Percentiles rank a stretch among this genome's conserved stretches.
phyloP scores from a whole-genome alignment of 2,888 invertebrate genomes.

The Ormyrus rosae region DNA sequence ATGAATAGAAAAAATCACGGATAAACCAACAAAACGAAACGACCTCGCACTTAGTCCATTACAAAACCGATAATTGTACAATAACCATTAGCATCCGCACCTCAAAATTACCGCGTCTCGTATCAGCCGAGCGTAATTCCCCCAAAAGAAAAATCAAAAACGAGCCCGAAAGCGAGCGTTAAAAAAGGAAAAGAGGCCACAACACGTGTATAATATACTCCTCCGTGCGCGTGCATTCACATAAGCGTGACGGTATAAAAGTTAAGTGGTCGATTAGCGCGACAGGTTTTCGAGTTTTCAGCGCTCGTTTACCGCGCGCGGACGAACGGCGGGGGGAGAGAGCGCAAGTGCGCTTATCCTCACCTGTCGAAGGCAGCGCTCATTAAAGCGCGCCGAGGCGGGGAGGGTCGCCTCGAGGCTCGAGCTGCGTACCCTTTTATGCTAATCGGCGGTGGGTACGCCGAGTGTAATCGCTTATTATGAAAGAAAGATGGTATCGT shows the following conservation, averaged over 20 bases:
- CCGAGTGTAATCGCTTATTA: conserved; percentile 40
- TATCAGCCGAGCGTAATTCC: too few relatives aligned
- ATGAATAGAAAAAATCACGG: too few relatives aligned
- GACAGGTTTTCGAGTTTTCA: conserved; percentile 40
- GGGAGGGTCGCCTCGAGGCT: conserved; percentile 47
- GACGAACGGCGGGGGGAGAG: neutral
- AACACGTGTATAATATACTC: neutral
- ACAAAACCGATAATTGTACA: too few relatives aligned
- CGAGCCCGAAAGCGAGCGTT: too few relatives aligned
- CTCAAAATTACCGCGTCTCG: too few relatives aligned
- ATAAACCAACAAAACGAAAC: too few relatives aligned
- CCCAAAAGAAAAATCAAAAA: too few relatives aligned
- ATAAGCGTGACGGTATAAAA: conserved; percentile 12
- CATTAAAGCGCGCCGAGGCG: conserved; percentile 61
- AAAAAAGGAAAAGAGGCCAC: neutral
- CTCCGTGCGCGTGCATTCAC: neutral
- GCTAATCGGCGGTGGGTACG: conserved; percentile 61
- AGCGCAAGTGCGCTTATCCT: neutral
- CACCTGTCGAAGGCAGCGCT: conserved; percentile 60
- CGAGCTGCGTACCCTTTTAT: conserved; percentile 60
- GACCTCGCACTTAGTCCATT: too few relatives aligned
- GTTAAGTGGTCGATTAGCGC: conserved; percentile 43
- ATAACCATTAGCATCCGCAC: too few relatives aligned
- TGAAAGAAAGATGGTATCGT: conserved; percentile 64
- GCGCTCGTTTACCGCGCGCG: conserved; percentile 3